Evolutionary conservation across 2,797 vertebrate species (phyloP).

Genomic region (Chrysocyon brachyurus): DNA sequence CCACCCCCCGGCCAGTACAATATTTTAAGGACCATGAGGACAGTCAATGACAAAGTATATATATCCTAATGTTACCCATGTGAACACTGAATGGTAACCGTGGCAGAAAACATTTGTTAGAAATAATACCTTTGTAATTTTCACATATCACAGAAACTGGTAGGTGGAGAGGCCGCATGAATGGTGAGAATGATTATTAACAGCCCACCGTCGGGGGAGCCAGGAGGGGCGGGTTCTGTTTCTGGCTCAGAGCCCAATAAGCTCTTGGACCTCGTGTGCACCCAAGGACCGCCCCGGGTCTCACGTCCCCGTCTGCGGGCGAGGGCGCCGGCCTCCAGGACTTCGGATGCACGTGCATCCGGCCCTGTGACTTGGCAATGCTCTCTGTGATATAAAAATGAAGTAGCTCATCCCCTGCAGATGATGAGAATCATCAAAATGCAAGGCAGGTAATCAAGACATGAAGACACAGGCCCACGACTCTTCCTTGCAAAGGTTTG

Average conservation of each 20-base stretch:
- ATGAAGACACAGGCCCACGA: neutral
- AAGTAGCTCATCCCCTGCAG: neutral
- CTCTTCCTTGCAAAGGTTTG: slow-evolving; percentile 1
- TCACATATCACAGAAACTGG: neutral
- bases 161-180: neutral
- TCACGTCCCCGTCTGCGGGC: neutral
- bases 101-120: slow-evolving; percentile 4
- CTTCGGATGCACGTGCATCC: neutral
- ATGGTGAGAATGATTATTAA: neutral
- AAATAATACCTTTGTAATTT: neutral
- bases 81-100: neutral
- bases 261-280: neutral
- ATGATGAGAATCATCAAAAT: neutral
- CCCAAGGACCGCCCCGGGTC: neutral
- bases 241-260: slow-evolving; percentile 48
- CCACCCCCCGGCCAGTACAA: neutral
- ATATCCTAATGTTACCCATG: neutral
- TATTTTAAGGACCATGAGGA: neutral
- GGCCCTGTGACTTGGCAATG: neutral
- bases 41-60: neutral
- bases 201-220: neutral
- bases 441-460: neutral
- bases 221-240: neutral
- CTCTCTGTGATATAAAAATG: neutral
- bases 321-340: neutral